phyloP scores from a whole-genome alignment of 2,888 invertebrate species.

The Norana najaformis region DNA sequence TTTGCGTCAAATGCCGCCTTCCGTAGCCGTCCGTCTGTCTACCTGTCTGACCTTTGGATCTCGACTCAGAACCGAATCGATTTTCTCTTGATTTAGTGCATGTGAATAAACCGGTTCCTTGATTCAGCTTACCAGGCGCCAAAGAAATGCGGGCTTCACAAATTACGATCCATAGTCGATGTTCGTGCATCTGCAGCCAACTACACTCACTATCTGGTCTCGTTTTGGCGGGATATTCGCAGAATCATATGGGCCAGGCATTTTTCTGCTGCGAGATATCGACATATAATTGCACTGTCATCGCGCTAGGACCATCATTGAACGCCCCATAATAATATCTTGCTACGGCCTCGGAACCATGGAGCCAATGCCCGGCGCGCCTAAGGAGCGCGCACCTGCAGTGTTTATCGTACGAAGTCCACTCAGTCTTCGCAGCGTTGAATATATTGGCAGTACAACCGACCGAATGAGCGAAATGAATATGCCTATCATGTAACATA shows the following conservation, averaged over 20 bases:
- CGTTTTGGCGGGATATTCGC: not conserved
- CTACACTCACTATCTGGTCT: not conserved
- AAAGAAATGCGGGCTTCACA: not conserved
- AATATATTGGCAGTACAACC: not conserved
- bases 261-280: not conserved
- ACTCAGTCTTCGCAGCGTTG: not conserved
- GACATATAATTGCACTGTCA: not conserved
- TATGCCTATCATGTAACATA: no score
- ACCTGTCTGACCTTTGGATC: not conserved
- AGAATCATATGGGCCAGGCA: not conserved
- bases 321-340: not conserved
- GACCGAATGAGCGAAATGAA: no score
- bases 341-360: not conserved
- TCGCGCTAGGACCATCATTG: not conserved
- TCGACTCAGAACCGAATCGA: not conserved
- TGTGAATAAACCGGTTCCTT: no score
- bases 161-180: not conserved
- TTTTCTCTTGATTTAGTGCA: not conserved
- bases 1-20: not conserved
- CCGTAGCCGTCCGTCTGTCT: not conserved
- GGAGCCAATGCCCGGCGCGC: not conserved
- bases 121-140: not conserved
- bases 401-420: not conserved
- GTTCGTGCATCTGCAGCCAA: not conserved
- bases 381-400: not conserved